phyloP scores from a whole-genome alignment of 2,113 vertebrate genomes.

The Elachura formosa region DNA sequence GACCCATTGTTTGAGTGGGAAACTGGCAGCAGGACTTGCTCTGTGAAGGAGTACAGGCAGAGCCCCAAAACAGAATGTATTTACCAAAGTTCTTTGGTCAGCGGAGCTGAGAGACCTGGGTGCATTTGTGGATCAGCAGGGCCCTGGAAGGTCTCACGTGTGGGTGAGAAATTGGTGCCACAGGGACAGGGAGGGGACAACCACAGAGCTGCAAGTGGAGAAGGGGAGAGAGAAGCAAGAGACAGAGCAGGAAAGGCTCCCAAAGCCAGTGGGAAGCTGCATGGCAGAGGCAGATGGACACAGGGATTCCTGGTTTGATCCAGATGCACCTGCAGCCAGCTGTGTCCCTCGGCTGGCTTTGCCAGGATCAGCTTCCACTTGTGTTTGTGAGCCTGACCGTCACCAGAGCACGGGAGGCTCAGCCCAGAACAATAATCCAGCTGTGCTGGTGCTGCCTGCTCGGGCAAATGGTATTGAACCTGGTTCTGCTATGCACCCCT shows the following conservation, averaged over 20 bases:
- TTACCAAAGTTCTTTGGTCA: neutral
- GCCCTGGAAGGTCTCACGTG: neutral
- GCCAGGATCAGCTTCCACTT: neutral
- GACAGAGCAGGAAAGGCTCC: neutral
- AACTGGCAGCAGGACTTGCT: neutral
- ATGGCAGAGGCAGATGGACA: neutral
- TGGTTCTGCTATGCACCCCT: too few relatives aligned
- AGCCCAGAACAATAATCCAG: neutral
- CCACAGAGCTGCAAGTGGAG: neutral
- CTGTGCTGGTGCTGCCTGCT: neutral
- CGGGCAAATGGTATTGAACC: neutral
- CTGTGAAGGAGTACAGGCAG: neutral
- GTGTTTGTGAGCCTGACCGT: neutral
- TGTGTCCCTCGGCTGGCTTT: neutral
- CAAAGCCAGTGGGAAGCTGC: neutral
- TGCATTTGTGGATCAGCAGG: neutral
- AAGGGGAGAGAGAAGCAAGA: neutral
- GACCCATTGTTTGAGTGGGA: neutral
- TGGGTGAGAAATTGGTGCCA: neutral
- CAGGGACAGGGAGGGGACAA: fast-evolving
- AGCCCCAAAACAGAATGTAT: neutral
- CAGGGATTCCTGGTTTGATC: neutral
- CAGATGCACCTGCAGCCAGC: neutral
- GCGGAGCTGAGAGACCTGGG: neutral
- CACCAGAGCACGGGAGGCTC: neutral